Evolutionary conservation across 2,888 invertebrate genomes (phyloP), one percentile per base, ranked within the genome.

Genomic region (Phorcus lineatus): DNA sequence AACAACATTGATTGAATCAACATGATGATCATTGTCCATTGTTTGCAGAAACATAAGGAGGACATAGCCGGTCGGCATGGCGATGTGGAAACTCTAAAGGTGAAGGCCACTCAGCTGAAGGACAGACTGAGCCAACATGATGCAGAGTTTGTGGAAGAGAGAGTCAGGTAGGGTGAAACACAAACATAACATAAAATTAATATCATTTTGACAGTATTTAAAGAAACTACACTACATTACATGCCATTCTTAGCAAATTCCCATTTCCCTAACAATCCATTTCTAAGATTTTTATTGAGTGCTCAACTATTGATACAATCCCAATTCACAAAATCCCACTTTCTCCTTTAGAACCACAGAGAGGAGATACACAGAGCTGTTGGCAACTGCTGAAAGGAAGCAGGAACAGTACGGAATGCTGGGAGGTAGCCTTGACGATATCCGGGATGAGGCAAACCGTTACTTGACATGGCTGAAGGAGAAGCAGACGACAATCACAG

Each of bases 401-500:
- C 85, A 86, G 77, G 79, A 85, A 78, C 84, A 86, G 40, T 88
- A 84, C 77, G 83, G 85, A 22, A 81, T 83, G 19, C 78, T 90
- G 70, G 87, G 87, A 17, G 79, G 83, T 16, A 87, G 86, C 79
- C 82, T 91, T 62, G 88, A 86, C 16, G 86, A 87, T 19, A 87
- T 91, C 67, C 84, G 86, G 79, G 82, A 86, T 13, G 90, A 91
- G 74, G 87, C 90, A 4, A 88, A 89, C 67, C 86, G 87, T 52
- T 91, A 90, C 80, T 75, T 89, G 47, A 78, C 79, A 75, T 92
- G 91, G 91, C 83, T 92, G 79, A 76, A 82, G 52, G 87, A 90
- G 70, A 87, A 87, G 31, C 85, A 88, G 36, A 83, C 85, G 22
- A 81, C 80, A 40, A 79, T 91, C 52, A 24, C 79, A 77, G 40